Percentiles rank a stretch among this genome's conserved stretches.
Conservation (phyloP, 2,113 vertebrate genomes). For the Notarius lentiginosus region DNA sequence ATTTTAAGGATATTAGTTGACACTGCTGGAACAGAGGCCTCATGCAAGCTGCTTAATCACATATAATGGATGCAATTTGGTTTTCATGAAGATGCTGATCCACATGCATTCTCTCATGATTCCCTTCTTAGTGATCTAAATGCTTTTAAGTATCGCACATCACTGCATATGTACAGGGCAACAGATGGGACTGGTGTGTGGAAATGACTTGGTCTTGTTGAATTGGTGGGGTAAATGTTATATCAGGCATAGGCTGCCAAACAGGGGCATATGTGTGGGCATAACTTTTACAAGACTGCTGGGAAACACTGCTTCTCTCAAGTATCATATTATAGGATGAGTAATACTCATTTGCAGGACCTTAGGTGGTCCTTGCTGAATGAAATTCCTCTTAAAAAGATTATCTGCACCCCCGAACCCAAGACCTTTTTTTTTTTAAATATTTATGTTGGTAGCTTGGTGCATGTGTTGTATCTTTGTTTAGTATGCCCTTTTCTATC, state of each 20-base stretch:
- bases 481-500: slow-evolving; percentile 34
- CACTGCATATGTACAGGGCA: slow-evolving; percentile 38
- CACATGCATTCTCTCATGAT: slow-evolving; percentile 39
- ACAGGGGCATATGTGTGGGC: slow-evolving; percentile 50
- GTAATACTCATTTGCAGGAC: slow-evolving; percentile 38
- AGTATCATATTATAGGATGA: slow-evolving; percentile 41
- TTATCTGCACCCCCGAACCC: slow-evolving; percentile 44
- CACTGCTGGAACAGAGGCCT: slow-evolving; percentile 26
- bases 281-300: slow-evolving; percentile 47
- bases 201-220: slow-evolving; percentile 45
- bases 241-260: slow-evolving; percentile 30
- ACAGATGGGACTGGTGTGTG: slow-evolving; percentile 56
- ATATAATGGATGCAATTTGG: slow-evolving; percentile 31
- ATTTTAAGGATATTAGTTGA: slow-evolving; percentile 38
- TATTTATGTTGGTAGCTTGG: slow-evolving; percentile 21
- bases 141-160: slow-evolving; percentile 33
- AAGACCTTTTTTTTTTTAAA: slow-evolving; percentile 26
- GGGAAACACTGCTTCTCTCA: slow-evolving; percentile 23
- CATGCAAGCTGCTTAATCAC: slow-evolving; percentile 41
- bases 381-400: slow-evolving; percentile 36
- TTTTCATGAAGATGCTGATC: slow-evolving; percentile 38
- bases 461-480: slow-evolving; percentile 40
- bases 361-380: slow-evolving; percentile 40
- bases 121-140: slow-evolving; percentile 30
- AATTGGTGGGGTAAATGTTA: slow-evolving; percentile 41